These are phyloP conservation scores for Scolopax bukidnonensis DNA, from an alignment of 2,797 vertebrate species.

Conservation along the genomic window DNA sequence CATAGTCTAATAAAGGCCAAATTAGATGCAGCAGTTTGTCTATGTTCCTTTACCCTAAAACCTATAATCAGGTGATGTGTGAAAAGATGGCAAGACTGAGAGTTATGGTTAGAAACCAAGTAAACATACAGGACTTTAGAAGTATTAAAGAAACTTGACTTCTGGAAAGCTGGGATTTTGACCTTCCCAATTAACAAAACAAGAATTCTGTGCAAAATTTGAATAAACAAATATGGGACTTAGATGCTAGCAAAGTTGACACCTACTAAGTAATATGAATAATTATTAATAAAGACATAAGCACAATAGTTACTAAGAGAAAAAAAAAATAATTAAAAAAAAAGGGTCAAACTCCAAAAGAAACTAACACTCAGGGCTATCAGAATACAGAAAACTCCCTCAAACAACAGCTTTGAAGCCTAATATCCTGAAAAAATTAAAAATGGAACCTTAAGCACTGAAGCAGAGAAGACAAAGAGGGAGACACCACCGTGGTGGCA, in stretches of 20 bases:
- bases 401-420: neutral
- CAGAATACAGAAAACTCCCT: neutral
- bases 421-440: neutral
- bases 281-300: neutral
- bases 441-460: neutral
- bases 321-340: neutral
- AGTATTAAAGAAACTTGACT: neutral
- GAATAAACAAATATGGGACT: neutral
- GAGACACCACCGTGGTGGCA: neutral
- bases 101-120: neutral
- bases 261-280: neutral
- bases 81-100: neutral
- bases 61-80: neutral
- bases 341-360: neutral
- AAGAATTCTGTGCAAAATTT: neutral
- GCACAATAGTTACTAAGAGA: neutral
- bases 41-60: neutral
- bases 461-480: neutral
- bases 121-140: neutral
- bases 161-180: neutral
- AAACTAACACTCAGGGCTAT: neutral
- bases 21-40: neutral
- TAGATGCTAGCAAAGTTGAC: neutral
- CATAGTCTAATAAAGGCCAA: neutral
- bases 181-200: neutral